A percentile compares a stretch with the other conserved stretches of the same genome.
These are phyloP conservation scores for Lathronympha strigana DNA, from an alignment of 2,888 invertebrate genomes.

Conservation along the genomic window DNA sequence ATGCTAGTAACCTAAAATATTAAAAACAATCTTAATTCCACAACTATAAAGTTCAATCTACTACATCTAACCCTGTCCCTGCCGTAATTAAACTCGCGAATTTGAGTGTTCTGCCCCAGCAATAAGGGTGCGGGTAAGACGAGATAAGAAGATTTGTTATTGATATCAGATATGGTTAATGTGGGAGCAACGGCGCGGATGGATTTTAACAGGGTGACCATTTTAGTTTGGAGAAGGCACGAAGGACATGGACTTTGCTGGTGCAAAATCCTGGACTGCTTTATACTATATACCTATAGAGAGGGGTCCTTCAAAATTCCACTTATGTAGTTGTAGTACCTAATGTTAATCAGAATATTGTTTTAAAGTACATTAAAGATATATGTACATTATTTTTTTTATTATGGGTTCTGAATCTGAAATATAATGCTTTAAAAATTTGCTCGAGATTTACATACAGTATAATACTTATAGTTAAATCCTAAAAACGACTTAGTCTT, in stretches of 20 bases:
- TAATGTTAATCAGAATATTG: too few relatives aligned
- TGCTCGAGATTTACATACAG: too few relatives aligned
- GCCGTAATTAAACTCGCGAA: conserved; percentile 43
- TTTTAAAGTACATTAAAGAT: too few relatives aligned
- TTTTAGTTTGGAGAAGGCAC: conserved; percentile 11
- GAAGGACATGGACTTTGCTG: too few relatives aligned
- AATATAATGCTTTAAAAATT: too few relatives aligned
- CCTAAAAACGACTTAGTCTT: too few relatives aligned
- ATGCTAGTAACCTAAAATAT: background rate
- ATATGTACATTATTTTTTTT: too few relatives aligned
- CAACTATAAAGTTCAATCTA: background rate
- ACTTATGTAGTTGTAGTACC: too few relatives aligned
- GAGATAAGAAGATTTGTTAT: conserved; percentile 69
- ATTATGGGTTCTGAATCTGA: too few relatives aligned
- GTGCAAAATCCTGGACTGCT: background rate
- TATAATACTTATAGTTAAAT: too few relatives aligned
- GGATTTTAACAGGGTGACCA: conserved; percentile 65
- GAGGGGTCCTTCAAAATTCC: too few relatives aligned
- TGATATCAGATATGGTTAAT: conserved; percentile 81
- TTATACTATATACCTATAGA: background rate
- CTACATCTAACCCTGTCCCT: background rate
- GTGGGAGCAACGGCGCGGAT: conserved; percentile 74
- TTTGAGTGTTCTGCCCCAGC: conserved; percentile 50
- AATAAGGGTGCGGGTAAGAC: conserved; percentile 50
- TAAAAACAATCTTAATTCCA: background rate